These are phyloP conservation scores for Steinernema scapterisci DNA, from an alignment of 2,888 invertebrate genomes.

Conservation along the genomic window DNA sequence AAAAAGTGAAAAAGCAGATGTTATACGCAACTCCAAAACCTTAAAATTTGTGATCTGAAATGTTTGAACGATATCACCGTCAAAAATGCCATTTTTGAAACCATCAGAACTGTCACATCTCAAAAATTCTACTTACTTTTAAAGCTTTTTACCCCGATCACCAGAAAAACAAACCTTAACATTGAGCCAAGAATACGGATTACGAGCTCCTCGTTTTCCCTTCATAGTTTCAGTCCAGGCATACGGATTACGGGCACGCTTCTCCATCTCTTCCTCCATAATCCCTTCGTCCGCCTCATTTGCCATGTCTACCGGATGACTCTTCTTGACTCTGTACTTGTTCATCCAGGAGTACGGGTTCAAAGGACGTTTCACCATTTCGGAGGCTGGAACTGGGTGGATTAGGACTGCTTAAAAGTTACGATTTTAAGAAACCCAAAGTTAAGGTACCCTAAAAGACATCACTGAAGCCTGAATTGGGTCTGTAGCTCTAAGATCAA, in stretches of 20 bases:
- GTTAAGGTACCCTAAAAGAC: no score
- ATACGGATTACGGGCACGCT: conserved; percentile 31
- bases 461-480: no score
- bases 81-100: no score
- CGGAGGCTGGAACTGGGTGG: neutral
- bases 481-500: no score
- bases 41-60: neutral
- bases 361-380: conserved; percentile 15
- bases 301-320: conserved; percentile 2
- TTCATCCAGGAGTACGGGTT: conserved; percentile 34
- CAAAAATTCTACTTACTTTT: no score
- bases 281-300: neutral
- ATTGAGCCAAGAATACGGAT: conserved; percentile 50
- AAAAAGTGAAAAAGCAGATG: no score
- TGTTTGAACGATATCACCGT: neutral
- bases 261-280: conserved; percentile 14
- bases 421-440: no score
- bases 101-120: no score
- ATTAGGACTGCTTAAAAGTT: no score
- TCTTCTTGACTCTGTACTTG: conserved; percentile 24
- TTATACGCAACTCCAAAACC: no score
- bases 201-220: conserved; percentile 38
- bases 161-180: neutral
- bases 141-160: no score
- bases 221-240: conserved; percentile 1